Base-by-base conservation (phyloP, 2,113 vertebrate genomes). In the Alouatta palliata region DNA sequence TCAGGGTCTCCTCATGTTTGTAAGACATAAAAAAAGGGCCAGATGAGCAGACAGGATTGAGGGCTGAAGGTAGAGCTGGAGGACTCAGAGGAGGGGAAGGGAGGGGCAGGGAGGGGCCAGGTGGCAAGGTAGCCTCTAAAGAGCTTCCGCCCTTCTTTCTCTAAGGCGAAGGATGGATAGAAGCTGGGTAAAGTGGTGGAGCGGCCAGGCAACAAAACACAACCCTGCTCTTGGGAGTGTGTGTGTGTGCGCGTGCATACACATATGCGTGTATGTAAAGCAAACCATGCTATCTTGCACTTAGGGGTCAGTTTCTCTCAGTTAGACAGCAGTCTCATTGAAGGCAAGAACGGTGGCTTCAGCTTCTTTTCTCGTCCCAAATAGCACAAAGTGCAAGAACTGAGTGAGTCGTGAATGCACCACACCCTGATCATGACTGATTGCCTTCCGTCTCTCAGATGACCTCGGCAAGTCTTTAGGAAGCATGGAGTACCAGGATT, bases 261-360 rank as follows among this genome's bases (percentile, higher is more conserved):
- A 9, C 10, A 1, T 40, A 23, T 5, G 25, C 5, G 23, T 32
- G 17, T 35, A 21, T 21, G 27, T 9, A 16, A 1, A 16, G 21
- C 64, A 85, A 70, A 79, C 58, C 30, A n/a, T 16, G 19, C 45
- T 54, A 0, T 52, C n/a, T 89, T 89, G 47, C 40, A 70, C 79
- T 14, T 45, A 70, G 43, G 23, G 35, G 30, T 47, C 40, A 49
- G 5, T 52, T 81, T 73, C 64, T n/a, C 6, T 73, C 71, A n/a
- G 17, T 37, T 88, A 77, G n/a, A 43, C 0, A 73, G 73, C 19
- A 47, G 54, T n/a, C 66, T 82, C 80, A 85, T 54, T 37, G 61
- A 56, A 83, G 75, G 73, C n/a, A 52, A 81, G 43, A 52, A 54
- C 76, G 79, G 4, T 61, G 40, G 43, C 71, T 93, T 68, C 25